Conservation (phyloP, 2,113 vertebrate species). For the Alexandromys fortis region DNA sequence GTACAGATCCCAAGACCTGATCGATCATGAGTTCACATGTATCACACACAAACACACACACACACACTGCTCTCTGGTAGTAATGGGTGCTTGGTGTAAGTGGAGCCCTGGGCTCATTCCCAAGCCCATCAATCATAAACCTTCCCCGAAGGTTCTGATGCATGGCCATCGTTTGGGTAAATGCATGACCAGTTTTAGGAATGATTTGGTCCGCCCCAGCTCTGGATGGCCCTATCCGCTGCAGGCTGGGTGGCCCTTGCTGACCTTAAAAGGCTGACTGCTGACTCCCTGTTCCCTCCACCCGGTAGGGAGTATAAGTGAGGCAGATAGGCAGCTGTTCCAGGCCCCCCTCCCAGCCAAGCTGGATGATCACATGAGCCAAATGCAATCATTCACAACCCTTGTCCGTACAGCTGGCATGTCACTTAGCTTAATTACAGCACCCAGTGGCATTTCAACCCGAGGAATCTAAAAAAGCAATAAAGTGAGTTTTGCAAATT, state of each 20-base stretch:
- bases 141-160: not conserved
- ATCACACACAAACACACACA: not conserved
- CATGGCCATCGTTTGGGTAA: too few relatives aligned
- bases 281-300: not conserved
- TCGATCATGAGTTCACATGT: too few relatives aligned
- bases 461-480: conserved; percentile 71
- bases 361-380: conserved; percentile 32
- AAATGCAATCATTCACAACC: conserved; percentile 59
- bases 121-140: not conserved
- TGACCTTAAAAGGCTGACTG: not conserved
- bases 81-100: not conserved
- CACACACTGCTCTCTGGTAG: not conserved
- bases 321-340: conserved; percentile 52
- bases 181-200: not conserved
- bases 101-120: not conserved
- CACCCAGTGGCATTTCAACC: conserved; percentile 58
- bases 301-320: not conserved
- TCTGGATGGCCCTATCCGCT: not conserved
- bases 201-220: not conserved
- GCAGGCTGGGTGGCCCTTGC: not conserved
- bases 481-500: conserved; percentile 74
- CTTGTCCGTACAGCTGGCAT: conserved; percentile 68
- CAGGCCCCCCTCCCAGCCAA: not conserved
- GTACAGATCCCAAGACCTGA: not conserved
- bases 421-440: conserved; percentile 75